Evolutionary conservation across 2,888 invertebrate species (phyloP).

Genomic region (Drosophila mimica): DNA sequence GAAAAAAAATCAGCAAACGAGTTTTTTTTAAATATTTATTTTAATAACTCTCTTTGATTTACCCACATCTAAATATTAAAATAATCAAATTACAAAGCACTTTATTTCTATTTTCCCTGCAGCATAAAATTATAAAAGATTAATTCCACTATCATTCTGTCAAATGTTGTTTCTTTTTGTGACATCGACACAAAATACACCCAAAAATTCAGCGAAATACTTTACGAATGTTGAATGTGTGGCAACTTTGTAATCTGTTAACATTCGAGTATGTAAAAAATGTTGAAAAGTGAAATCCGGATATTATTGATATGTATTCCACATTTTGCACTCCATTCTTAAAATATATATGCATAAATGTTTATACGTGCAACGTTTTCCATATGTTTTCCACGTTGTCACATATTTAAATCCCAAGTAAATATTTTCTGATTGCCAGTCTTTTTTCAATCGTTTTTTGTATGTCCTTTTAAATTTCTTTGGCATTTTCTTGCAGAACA

Average conservation of each 20-base stretch:
- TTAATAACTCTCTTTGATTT: background rate
- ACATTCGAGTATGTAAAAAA: background rate
- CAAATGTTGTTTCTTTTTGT: background rate
- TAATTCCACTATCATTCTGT: background rate
- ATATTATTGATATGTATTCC: background rate
- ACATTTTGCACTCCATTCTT: background rate
- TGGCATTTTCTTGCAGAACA: constrained; percentile 6
- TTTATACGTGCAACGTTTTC: background rate
- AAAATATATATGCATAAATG: background rate
- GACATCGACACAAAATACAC: background rate
- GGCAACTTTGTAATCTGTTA: background rate
- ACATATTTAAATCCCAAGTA: constrained; percentile 38
- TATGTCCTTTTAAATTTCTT: constrained; percentile 28
- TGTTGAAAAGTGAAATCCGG: background rate
- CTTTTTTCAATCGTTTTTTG: constrained; percentile 8
- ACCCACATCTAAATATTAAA: background rate
- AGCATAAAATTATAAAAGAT: background rate
- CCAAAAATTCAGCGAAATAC: background rate
- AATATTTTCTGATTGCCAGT: constrained; percentile 42
- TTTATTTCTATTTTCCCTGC: background rate
- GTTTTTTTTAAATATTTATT: constrained; percentile 1
- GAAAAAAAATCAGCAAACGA: background rate
- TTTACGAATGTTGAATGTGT: background rate
- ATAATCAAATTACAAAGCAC: background rate
- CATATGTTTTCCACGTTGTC: constrained; percentile 1